Base-by-base conservation (phyloP, 2,888 invertebrate species). In the Thereva nobilitata region DNA sequence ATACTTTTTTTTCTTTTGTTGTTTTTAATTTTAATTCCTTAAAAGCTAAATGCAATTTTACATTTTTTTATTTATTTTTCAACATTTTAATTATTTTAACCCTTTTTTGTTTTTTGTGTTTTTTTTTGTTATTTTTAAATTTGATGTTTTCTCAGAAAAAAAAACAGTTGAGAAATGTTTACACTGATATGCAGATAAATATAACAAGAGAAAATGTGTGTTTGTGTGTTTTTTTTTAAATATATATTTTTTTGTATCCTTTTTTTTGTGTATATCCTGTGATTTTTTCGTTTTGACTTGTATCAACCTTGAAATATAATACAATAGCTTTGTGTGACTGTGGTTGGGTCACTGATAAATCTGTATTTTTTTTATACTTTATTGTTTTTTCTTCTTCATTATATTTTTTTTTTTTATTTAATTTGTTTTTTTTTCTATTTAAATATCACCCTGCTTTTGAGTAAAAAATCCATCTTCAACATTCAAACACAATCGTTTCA, bases 381-480 rank as follows among this genome's bases (percentile, higher is more conserved):
- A 50, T 47, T 63, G 50, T 50, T 52, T 59, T 42, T 42, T 42
- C 8, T 63, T 40, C 45, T 59, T 54, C 38, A 54, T n/a, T 40
- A 7, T 45, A 37, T n/a, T n/a, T 37, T 4, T 40, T 12, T 38
- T 49, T 63, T 63, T 50, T 40, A 50, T 41, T 63, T 63, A 63
- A 41, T 63, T 47, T 63, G 50, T 50, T 52, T 59, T 63, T 50
- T 52, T 59, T 63, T 40, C 45, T 59, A n/a, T 54, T 67, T 65
- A 54, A 68, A 61, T 68, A 68, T 68, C 68, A 68, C 68, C 61
- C 65, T 61, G 66, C 66, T 49, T 54, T 65, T 61, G 47, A 65
- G 40, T 57, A 42, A 59, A 54, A 64, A 56, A 53, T 64, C 49
- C 38, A 63, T 63, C 12, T 59, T 56, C 42, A 50, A 50, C 23